Conservation (phyloP, 1,140 invertebrate genomes). For the Stegodyphus mimosarum region DNA sequence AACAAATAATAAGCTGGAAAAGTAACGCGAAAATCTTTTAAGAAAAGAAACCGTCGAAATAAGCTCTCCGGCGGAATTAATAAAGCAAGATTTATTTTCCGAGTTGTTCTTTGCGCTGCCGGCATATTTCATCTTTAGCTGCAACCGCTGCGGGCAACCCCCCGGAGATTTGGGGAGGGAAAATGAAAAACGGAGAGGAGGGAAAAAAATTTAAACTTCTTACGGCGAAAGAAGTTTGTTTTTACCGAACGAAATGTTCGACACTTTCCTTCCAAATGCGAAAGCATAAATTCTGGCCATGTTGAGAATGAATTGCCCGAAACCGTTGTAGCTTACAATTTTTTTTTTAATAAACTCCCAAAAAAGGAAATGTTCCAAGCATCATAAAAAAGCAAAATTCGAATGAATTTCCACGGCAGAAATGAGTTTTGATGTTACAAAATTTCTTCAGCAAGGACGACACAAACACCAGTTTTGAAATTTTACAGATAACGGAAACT, state of each 20-base stretch:
- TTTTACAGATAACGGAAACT: too few relatives aligned
- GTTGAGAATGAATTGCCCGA: neutral
- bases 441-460: too few relatives aligned
- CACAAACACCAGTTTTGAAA: too few relatives aligned
- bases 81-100: constrained; percentile 1
- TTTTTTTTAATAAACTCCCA: too few relatives aligned
- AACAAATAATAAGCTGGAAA: neutral
- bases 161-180: too few relatives aligned
- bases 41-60: neutral
- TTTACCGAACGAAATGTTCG: neutral
- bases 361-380: too few relatives aligned
- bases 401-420: too few relatives aligned
- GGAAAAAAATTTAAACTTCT: neutral
- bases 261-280: neutral
- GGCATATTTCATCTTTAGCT: neutral
- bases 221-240: neutral
- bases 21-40: neutral
- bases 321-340: too few relatives aligned
- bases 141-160: neutral
- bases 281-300: neutral
- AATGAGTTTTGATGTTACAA: too few relatives aligned
- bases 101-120: neutral
- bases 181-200: too few relatives aligned
- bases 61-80: neutral
- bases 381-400: too few relatives aligned